phyloP scores from a whole-genome alignment of 2,888 invertebrate species.

The Luperina testacea region DNA sequence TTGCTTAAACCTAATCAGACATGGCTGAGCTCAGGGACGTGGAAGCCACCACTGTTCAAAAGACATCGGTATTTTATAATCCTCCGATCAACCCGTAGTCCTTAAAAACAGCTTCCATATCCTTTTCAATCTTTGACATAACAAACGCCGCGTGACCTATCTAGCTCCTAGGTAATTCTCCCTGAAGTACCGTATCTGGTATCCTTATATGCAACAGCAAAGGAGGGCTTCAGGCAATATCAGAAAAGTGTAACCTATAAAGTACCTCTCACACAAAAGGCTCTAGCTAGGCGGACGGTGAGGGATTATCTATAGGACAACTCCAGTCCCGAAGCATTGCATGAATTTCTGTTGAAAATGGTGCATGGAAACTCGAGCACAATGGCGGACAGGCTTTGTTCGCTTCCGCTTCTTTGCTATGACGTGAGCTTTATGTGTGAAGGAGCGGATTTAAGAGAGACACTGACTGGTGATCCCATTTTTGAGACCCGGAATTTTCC shows the following conservation, averaged over 20 bases:
- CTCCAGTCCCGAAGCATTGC: not conserved
- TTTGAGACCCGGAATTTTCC: not conserved
- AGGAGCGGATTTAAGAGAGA: not conserved
- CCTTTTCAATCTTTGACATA: slow-evolving; percentile 6
- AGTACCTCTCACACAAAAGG: slow-evolving; percentile 39
- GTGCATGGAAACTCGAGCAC: slow-evolving; percentile 17
- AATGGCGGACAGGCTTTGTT: slow-evolving; percentile 12
- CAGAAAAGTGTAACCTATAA: slow-evolving; percentile 43
- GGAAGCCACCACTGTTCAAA: not conserved
- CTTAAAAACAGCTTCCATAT: not conserved
- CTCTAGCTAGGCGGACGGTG: slow-evolving; percentile 9
- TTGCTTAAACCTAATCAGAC: not conserved
- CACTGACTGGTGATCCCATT: not conserved
- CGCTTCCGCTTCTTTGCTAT: slow-evolving; percentile 9
- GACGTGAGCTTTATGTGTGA: not conserved
- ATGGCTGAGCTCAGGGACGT: not conserved
- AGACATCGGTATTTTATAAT: not conserved
- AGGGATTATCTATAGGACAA: slow-evolving; percentile 41
- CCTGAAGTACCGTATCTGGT: slow-evolving; percentile 5
- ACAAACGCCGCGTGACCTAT: not conserved
- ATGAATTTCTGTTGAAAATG: slow-evolving; percentile 21
- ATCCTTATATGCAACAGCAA: slow-evolving; percentile 32
- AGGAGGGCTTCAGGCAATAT: slow-evolving; percentile 40
- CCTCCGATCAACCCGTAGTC: too few species aligned
- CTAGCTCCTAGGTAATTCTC: slow-evolving; percentile 9